Evolutionary conservation across 2,113 vertebrate genomes (phyloP), one percentile per base, ranked within the genome.

Genomic region (Butorides virescens): DNA sequence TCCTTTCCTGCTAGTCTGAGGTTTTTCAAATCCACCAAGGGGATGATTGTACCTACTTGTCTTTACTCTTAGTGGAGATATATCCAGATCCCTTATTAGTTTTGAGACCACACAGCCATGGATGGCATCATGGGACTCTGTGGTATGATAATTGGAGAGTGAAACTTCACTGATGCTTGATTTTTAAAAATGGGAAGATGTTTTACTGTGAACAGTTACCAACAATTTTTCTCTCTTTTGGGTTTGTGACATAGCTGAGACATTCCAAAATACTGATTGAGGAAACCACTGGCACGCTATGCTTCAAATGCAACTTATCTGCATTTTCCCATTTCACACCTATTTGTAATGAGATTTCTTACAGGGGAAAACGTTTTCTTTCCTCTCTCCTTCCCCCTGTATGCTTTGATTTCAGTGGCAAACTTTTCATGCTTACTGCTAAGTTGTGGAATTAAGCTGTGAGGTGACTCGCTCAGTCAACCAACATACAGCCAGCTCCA

Each of bases 321-420:
- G 32, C 15, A n/a, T 61, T 94, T 94, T 83, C 59, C 30, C 1
- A 2, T 76, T 88, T 74, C 68, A 34, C 26, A 15, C 27, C 44
- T 94, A 19, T 16, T 67, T 94, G 12, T 95, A 92, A 96, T 23
- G 18, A 94, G 34, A 84, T 97, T 93, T 96, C 88, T 95, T 96
- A 34, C 96, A 96, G 93, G 79, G 32, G 23, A 71, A 92, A 75
- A 26, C 7, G 27, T 94, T 81, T 88, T 83, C 67, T 88, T 76
- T 80, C 50, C 42, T 96, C 29, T 79, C 26, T 77, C 22, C 36
- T 93, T 92, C 19, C 30, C 10, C 8, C 21, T 52, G 10, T 86
- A 26, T 61, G 32, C 68, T 96, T 81, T 30, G 5, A 52, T 94
- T 86, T 84, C 75, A 63, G 76, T 77, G 65, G 68, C 47, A 77